phyloP scores from a whole-genome alignment of 2,888 invertebrate species.

The Mycalesis mineus region DNA sequence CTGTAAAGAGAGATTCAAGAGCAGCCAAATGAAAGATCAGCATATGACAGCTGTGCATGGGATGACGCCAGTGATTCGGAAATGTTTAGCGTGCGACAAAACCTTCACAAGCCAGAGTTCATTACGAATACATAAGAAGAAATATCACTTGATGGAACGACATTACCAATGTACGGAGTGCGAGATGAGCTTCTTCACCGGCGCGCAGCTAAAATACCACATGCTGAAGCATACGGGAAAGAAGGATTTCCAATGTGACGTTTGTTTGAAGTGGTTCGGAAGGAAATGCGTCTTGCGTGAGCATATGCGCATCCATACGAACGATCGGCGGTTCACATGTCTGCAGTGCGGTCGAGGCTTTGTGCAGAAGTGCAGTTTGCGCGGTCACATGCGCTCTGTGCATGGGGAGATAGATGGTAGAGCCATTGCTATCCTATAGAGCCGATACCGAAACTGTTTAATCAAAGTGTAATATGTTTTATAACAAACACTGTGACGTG shows the following conservation, averaged over 20 bases:
- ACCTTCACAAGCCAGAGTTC: slow-evolving; percentile 34
- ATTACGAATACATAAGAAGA: slow-evolving; percentile 37
- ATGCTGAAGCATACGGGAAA: slow-evolving; percentile 37
- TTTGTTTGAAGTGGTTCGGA: slow-evolving; percentile 35
- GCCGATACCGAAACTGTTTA: too few species aligned
- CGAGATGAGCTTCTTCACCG: slow-evolving; percentile 38
- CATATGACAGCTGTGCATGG: slow-evolving; percentile 36
- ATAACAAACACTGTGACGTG: too few species aligned
- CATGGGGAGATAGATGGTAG: neutral
- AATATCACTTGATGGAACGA: slow-evolving; percentile 50
- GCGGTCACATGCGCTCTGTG: slow-evolving; percentile 23
- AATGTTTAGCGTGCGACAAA: slow-evolving; percentile 43
- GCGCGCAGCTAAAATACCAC: slow-evolving; percentile 35
- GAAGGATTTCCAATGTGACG: slow-evolving; percentile 35
- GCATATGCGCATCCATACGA: slow-evolving; percentile 60
- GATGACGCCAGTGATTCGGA: slow-evolving; percentile 25
- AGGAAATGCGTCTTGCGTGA: slow-evolving; percentile 32
- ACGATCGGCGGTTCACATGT: slow-evolving; percentile 56
- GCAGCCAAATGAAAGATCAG: slow-evolving; percentile 28
- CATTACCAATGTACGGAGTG: slow-evolving; percentile 37
- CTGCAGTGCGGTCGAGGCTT: slow-evolving; percentile 5
- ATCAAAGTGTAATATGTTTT: too few species aligned
- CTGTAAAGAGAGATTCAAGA: slow-evolving; percentile 42
- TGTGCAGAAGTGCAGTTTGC: slow-evolving; percentile 9
- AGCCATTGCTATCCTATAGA: neutral